Evolutionary conservation across 2,113 vertebrate genomes (phyloP).

Genomic region (Vulpes lagopus): DNA sequence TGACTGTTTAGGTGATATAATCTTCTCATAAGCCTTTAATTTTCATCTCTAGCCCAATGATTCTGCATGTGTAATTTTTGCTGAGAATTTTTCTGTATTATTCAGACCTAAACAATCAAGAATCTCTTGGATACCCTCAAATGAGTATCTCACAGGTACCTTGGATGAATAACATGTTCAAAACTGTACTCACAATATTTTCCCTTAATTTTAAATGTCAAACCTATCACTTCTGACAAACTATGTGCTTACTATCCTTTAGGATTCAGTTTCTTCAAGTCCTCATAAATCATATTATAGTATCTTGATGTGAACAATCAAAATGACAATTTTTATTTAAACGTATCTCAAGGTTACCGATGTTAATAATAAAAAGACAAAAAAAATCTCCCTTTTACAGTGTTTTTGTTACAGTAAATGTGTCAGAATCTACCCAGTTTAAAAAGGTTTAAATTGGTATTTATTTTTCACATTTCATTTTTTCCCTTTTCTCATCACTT

Average conservation of each 20-base stretch:
- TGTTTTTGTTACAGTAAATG: not conserved
- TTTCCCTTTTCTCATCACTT: not conserved
- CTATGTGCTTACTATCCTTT: not conserved
- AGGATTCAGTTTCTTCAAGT: not conserved
- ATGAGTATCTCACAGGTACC: not conserved
- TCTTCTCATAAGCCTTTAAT: not conserved
- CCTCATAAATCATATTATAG: not conserved
- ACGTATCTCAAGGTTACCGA: not conserved
- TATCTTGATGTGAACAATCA: not conserved
- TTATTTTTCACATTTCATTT: not conserved
- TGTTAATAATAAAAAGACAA: not conserved
- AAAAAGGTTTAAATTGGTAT: not conserved
- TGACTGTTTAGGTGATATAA: not conserved
- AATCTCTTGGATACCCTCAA: not conserved
- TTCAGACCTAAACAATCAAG: not conserved
- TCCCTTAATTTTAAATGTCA: not conserved
- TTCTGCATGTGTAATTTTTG: not conserved
- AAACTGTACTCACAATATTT: not conserved
- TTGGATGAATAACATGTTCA: no score
- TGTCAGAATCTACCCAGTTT: not conserved
- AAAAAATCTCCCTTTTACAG: not conserved
- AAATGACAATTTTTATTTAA: not conserved
- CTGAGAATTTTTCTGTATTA: not conserved
- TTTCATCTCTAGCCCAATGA: not conserved
- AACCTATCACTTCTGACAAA: not conserved